Base-by-base conservation (phyloP, 2,888 invertebrate species). In the Drosophila conformis region DNA sequence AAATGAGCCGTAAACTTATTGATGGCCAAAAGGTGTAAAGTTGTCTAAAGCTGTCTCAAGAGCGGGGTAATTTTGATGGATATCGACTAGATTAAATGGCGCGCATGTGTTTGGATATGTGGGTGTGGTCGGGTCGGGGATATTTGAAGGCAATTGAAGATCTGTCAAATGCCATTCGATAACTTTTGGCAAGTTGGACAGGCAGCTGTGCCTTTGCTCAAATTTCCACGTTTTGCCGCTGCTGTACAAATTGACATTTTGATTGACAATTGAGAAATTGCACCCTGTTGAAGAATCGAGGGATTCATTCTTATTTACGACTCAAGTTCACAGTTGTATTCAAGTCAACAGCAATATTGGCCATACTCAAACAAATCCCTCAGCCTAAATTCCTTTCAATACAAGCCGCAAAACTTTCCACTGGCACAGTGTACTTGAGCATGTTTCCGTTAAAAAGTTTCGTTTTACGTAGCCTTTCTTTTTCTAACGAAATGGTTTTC, bases 201-300 rank as follows among this genome's bases (percentile, higher is more conserved):
- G 74, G 61, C 83, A 82, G 81, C 80, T 83, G 87, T 73, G 73
- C 38, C 25, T 25, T 38, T 42, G 35, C 74, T 78, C 68, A 60
- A 64, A 71, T 73, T 68, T 65, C 48, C 62, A 56, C 67, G 68
- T 53, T 59, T 46, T 76, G 53, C 29, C 29, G 38, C 46, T 54
- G 40, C 46, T 48, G 48, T 42, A n/a, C 57, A 87, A 89, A 88
- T 90, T 91, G 91, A 89, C 91, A 89, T 77, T 71, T 87, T 91
- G 91, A 91, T 91, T 91, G 91, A 91, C 91, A 90, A 81, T 81
- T 83, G 86, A 89, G 82, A 81, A 80, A 87, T 89, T 89, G 83
- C 69, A 63, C 57, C 59, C 36, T 33, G 25, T 53, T 31, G 15
- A 21, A 38, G 38, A 51, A 42, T 70, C 53, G 35, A 58, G 62